Evolutionary conservation across 2,113 vertebrate genomes (phyloP), one percentile per base, ranked within the genome.

Genomic region (Grammomys surdaster): DNA sequence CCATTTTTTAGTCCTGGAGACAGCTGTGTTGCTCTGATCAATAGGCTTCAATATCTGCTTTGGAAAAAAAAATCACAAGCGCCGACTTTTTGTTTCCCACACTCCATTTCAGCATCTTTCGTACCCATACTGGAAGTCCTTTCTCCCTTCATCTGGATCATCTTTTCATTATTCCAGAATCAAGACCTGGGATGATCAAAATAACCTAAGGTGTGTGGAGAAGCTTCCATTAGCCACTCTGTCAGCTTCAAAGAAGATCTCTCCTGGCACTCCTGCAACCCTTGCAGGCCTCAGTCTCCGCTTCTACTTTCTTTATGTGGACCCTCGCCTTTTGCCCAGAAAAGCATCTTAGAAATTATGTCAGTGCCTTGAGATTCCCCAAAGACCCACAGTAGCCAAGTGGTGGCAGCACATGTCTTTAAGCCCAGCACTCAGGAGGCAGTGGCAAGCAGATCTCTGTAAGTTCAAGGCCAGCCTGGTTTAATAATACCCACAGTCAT

Each of bases 201-300:
- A 12, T 67, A 67, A 65, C 40, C 63, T 82, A 84, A 88, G 22
- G 22, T 46, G 17, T 87, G 48, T 2, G 84, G 69, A 91, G 48
- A 51, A 54, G 88, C 31, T 28, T 40, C 72, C 72, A 58, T 89
- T 24, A 78, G 60, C 67, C 77, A 67, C n/a, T 20, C 48, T 22
- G 75, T 43, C 81, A 69, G n/a, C 33, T 63, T 91, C 81, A 76
- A 77, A 69, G 90, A 93, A 24, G 10, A 48, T n/a, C 9, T 90
- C 69, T 43, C 81, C 94, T 85, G 56, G 22, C 28, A 58, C 92
- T 95, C 96, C 84, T 87, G 81, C 73, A 73, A n/a, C 10, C 51
- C 51, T 31, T 36, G 22, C 1, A 58, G 43, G 46, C 12, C 33
- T 4, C 82, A 84, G 13, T 3, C 31, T 89, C 36, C 63, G 72